Evolutionary conservation across 2,797 vertebrate species (phyloP), one percentile per base, ranked within the genome.

Genomic region (Pampus argenteus): DNA sequence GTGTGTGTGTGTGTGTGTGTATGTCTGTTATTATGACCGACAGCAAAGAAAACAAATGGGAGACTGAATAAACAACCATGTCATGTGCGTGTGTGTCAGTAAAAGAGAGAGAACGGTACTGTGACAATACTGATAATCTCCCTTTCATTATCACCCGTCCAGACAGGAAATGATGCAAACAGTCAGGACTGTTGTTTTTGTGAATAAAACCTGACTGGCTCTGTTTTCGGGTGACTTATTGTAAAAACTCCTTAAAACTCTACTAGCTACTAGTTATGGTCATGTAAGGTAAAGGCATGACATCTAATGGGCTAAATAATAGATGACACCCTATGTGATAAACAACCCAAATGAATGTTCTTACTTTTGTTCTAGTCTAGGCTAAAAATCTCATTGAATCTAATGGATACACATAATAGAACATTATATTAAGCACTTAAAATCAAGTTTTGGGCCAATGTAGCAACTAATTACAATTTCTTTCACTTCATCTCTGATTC

Each of bases 131-230:
- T 65, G 75, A 66, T 75, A 80, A 67, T 23, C 47, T 45, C 2
- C 3, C 47, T 54, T 20, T 15, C 26, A n/a, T 55, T 57, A 36
- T 56, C 59, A 74, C 71, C 55, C 61, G 66, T 48, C 38, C 50
- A 48, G 22, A 45, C 59, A 81, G 84, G 69, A 84, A 81, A 61
- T 72, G 45, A 73, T 60, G n/a, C 26, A 50, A 15, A 0, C 34
- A 47, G 34, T 45, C 65, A 67, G 62, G 48, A 44, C 20, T 66
- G 74, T 71, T 69, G 71, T 73, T 69, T 57, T 52, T 34, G 50
- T 60, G 55, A 70, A 61, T 66, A 44, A 71, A 71, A 81, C n/a
- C 25, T 23, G 18, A 54, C 15, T 40, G 36, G 20, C 23, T 13
- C 36, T 40, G 60, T 29, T 38, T 11, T 40, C 38, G 48, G n/a